A percentile compares a stretch with the other conserved stretches of the same genome.
Evolutionary conservation across 2,797 vertebrate species (phyloP).

Genomic region (Dendrocincla tyrannina): DNA sequence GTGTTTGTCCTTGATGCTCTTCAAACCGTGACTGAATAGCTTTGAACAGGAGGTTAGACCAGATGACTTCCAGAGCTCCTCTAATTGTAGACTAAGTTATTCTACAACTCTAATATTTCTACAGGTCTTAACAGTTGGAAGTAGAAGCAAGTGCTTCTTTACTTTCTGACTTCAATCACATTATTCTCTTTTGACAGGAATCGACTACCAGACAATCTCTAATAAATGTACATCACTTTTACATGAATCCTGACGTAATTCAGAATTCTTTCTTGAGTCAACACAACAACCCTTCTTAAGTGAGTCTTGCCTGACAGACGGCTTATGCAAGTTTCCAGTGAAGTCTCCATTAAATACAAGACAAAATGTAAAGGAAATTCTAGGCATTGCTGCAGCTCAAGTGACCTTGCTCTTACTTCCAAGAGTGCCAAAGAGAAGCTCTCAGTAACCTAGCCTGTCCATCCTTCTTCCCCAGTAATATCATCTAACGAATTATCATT

Average conservation of each 20-base stretch:
- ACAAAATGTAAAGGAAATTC: background rate
- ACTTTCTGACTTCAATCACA: too few relatives aligned
- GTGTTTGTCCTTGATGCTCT: too few relatives aligned
- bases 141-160: too few relatives aligned
- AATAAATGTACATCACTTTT: too few relatives aligned
- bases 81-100: too few relatives aligned
- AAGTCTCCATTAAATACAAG: background rate
- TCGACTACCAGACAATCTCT: too few relatives aligned
- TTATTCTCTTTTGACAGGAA: too few relatives aligned
- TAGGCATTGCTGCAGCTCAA: background rate
- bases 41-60: too few relatives aligned
- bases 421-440: background rate
- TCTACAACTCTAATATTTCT: too few relatives aligned
- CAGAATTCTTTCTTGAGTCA: background rate
- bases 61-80: too few relatives aligned
- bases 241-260: background rate
- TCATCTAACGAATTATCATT: background rate
- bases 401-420: background rate
- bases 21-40: too few relatives aligned
- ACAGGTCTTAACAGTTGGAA: too few relatives aligned
- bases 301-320: background rate
- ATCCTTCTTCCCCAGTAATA: background rate
- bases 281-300: background rate
- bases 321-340: background rate
- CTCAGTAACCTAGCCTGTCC: background rate